A percentile compares a stretch with the other conserved stretches of the same genome.
phyloP scores from a whole-genome alignment of 2,113 vertebrate species.

The Phyllostomus hastatus region DNA sequence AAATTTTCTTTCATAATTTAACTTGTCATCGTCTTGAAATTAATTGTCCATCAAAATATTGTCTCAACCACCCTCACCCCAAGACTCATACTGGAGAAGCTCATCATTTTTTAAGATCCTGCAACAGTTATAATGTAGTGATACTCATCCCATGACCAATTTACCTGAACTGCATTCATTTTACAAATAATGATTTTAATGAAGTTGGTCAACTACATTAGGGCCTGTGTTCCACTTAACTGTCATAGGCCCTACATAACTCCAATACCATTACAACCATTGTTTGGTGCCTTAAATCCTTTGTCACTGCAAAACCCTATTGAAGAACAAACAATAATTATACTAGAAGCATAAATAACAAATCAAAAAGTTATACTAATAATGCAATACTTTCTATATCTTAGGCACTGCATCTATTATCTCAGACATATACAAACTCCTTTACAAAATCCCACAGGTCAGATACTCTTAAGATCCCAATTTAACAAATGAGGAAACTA shows the following conservation, averaged over 20 bases:
- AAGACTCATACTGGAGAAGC: background rate
- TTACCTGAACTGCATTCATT: background rate
- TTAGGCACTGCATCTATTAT: background rate
- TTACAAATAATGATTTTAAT: background rate
- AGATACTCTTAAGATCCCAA: background rate
- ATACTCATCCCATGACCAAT: background rate
- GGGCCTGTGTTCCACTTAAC: background rate
- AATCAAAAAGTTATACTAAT: background rate
- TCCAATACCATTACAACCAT: background rate
- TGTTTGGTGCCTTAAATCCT: background rate
- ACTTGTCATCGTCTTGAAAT: background rate
- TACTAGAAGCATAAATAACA: background rate
- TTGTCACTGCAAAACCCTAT: background rate
- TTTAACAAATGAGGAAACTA: background rate
- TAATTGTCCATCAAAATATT: background rate
- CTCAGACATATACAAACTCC: background rate
- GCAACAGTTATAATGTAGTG: background rate
- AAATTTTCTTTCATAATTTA: constrained; percentile 1
- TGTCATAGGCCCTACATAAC: background rate
- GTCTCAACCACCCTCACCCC: background rate
- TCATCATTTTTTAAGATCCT: background rate
- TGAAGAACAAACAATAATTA: constrained; percentile 12
- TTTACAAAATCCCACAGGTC: background rate
- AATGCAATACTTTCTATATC: background rate
- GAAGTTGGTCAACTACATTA: background rate